Percentiles rank a stretch among this genome's conserved stretches.
These are phyloP conservation scores for Hydrotaea cyrtoneurina DNA, from an alignment of 2,888 invertebrate species.

Conservation along the genomic window DNA sequence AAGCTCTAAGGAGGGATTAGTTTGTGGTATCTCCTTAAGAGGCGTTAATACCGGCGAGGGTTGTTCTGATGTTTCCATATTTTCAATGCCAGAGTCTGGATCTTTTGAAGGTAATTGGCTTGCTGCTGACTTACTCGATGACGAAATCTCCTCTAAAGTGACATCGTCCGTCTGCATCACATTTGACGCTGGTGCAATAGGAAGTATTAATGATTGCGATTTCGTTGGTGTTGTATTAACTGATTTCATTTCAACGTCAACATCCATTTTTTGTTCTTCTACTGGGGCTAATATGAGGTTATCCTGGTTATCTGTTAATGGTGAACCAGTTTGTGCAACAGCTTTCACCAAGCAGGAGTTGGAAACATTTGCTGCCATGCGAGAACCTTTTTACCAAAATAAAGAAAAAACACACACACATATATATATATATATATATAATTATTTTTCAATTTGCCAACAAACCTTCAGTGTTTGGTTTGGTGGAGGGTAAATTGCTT, in stretches of 20 bases:
- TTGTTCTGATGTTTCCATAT: conserved; percentile 84
- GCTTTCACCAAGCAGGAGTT: conserved; percentile 75
- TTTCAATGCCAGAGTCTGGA: conserved; percentile 82
- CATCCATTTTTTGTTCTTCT: conserved; percentile 73
- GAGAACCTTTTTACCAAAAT: conserved; percentile 57
- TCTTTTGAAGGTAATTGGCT: conserved; percentile 80
- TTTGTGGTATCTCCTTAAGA: conserved; percentile 41
- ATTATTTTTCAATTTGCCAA: not conserved
- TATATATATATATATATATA: not conserved
- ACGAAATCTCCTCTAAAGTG: conserved; percentile 25
- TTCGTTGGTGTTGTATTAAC: conserved; percentile 71
- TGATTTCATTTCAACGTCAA: conserved; percentile 77
- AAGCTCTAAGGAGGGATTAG: conserved; percentile 33
- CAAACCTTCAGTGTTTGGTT: conserved; percentile 57
- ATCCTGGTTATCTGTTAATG: conserved; percentile 49
- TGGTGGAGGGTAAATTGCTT: conserved; percentile 46
- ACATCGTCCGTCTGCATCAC: conserved; percentile 17
- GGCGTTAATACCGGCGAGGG: conserved; percentile 69
- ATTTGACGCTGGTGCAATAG: conserved; percentile 52
- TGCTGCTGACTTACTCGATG: conserved; percentile 39
- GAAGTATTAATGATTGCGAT: conserved; percentile 65
- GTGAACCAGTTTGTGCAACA: conserved; percentile 37
- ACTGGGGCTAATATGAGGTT: conserved; percentile 46
- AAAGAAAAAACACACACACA: conserved; percentile 20
- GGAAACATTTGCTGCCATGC: conserved; percentile 72